phyloP scores from a whole-genome alignment of 1,140 invertebrate species.

The Zaprionus camerounensis region DNA sequence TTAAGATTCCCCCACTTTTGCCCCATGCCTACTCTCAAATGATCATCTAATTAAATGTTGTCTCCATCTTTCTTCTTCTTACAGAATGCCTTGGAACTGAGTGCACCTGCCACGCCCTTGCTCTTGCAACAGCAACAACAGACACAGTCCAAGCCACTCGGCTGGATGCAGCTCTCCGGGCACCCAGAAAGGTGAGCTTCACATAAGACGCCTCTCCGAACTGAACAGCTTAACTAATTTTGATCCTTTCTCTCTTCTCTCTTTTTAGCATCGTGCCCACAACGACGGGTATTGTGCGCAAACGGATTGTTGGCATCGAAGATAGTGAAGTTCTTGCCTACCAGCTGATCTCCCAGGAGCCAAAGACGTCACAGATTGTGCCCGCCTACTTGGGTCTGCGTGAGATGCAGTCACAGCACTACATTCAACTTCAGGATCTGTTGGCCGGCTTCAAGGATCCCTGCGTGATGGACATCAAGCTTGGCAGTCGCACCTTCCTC shows the following conservation, averaged over 20 bases:
- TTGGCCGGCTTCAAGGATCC: slow-evolving; percentile 93
- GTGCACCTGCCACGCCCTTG: slow-evolving; percentile 95
- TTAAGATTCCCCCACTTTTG: neutral
- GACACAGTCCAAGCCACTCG: slow-evolving; percentile 86
- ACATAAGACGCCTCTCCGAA: too few species aligned
- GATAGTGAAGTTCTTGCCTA: slow-evolving; percentile 93
- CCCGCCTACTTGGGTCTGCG: slow-evolving; percentile 95
- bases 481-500: slow-evolving; percentile 96
- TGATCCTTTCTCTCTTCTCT: slow-evolving; percentile 10
- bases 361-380: slow-evolving; percentile 90
- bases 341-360: slow-evolving; percentile 91
- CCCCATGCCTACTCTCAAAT: neutral
- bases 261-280: slow-evolving; percentile 93
- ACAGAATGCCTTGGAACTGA: slow-evolving; percentile 97
- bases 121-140: slow-evolving; percentile 86
- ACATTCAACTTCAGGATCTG: slow-evolving; percentile 95
- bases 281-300: slow-evolving; percentile 97
- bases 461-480: slow-evolving; percentile 96
- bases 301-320: slow-evolving; percentile 91
- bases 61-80: slow-evolving; percentile 82
- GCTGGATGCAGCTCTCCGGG: slow-evolving; percentile 97
- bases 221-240: slow-evolving; percentile 4
- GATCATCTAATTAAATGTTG: neutral
- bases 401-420: slow-evolving; percentile 93
- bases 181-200: slow-evolving; percentile 89